Percentiles rank a stretch among this genome's conserved stretches.
phyloP scores from a whole-genome alignment of 64 coral and sea anemone species.

The Catalaphyllia jardinei region DNA sequence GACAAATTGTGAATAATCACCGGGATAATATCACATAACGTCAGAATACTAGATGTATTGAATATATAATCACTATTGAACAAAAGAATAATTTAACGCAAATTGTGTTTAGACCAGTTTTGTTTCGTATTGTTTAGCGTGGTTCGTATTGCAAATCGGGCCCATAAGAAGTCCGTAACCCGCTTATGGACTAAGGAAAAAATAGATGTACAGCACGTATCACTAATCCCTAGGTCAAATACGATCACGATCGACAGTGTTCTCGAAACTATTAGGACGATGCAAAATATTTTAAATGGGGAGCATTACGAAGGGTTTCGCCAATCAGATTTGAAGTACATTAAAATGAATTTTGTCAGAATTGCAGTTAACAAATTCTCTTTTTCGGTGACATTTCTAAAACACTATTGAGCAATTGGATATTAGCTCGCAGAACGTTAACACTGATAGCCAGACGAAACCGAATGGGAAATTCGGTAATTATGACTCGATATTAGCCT shows the following conservation, averaged over 20 bases:
- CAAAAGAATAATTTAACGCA: not conserved
- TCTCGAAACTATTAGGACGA: not conserved
- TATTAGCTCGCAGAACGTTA: not conserved
- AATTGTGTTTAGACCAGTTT: not conserved
- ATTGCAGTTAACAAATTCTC: too few species aligned
- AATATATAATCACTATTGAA: not conserved
- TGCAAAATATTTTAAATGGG: not conserved
- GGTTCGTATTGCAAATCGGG: too few species aligned
- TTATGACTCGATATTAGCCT: not conserved
- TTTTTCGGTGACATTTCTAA: not conserved
- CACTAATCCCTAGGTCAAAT: not conserved
- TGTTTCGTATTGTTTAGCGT: too few species aligned
- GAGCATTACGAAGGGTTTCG: not conserved
- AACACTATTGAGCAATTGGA: not conserved
- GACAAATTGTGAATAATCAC: not conserved
- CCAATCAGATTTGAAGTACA: too few species aligned
- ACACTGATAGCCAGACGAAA: not conserved
- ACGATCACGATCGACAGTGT: not conserved
- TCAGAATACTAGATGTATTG: not conserved
- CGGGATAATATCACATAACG: not conserved
- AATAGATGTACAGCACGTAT: not conserved
- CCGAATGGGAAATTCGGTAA: not conserved
- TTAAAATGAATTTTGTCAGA: too few species aligned
- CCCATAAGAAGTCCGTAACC: not conserved
- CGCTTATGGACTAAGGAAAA: not conserved